Percentiles rank a stretch among this genome's conserved stretches.
phyloP scores from a whole-genome alignment of 2,888 invertebrate genomes.

The Cancer borealis region DNA sequence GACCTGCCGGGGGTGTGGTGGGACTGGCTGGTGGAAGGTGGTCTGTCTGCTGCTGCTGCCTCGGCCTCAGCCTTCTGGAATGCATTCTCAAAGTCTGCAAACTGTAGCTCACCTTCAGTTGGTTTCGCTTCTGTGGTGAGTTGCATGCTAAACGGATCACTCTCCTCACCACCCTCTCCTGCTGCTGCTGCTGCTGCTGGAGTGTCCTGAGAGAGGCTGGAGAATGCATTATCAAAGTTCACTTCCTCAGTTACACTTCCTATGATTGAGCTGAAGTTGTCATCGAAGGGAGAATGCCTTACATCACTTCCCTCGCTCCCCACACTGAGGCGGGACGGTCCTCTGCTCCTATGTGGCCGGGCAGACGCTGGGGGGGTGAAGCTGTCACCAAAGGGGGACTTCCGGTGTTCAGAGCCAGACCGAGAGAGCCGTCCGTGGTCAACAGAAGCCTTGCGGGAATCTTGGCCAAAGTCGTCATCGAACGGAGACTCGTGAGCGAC shows the following conservation, averaged over 20 bases:
- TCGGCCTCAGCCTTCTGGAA: conserved; percentile 65
- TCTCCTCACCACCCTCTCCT: conserved; percentile 50
- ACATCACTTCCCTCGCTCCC: conserved; percentile 75
- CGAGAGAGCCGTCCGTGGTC: conserved; percentile 71
- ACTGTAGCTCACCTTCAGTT: conserved; percentile 64
- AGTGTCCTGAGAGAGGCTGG: conserved; percentile 68
- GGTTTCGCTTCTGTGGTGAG: conserved; percentile 39
- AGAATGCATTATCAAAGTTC: conserved; percentile 73
- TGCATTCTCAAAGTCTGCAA: conserved; percentile 77
- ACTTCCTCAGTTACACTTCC: conserved; percentile 74
- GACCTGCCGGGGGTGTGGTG: conserved; percentile 47
- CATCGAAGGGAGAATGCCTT: conserved; percentile 77
- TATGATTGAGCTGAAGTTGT: conserved; percentile 74
- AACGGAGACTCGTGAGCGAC: conserved; percentile 64
- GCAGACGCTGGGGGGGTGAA: conserved; percentile 71
- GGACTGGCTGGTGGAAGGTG: not conserved
- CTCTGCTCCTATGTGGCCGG: conserved; percentile 62
- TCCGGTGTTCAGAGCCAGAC: conserved; percentile 71
- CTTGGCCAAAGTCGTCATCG: conserved; percentile 68
- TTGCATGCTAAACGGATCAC: conserved; percentile 69
- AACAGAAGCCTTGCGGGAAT: conserved; percentile 60
- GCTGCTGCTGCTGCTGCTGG: conserved; percentile 15
- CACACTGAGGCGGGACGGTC: conserved; percentile 70
- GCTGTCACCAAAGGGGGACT: conserved; percentile 76
- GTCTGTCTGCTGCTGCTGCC: not conserved